These are phyloP conservation scores for Apocrypta bakeri DNA, from an alignment of 1,140 invertebrate genomes.

Conservation along the genomic window DNA sequence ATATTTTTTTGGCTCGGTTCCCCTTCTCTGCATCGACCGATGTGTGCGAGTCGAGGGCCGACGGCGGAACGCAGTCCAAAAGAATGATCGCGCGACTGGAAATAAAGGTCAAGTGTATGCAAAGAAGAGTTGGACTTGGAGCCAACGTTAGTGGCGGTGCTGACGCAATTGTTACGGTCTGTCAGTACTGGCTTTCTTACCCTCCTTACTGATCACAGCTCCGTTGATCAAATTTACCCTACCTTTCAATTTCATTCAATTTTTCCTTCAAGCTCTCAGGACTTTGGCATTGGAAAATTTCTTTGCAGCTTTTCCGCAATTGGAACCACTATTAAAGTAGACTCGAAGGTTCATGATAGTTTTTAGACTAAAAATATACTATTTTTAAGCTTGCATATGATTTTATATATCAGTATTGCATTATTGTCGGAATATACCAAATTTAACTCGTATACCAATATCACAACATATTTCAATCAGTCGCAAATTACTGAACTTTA, in stretches of 20 bases:
- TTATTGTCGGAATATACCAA: too few species aligned
- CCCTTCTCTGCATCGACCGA: not conserved
- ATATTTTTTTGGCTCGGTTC: slow-evolving; percentile 48
- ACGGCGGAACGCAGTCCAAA: slow-evolving; percentile 4
- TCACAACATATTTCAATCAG: too few species aligned
- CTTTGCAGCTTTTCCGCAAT: not conserved
- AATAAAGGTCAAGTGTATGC: slow-evolving; percentile 73
- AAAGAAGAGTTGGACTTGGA: slow-evolving; percentile 15
- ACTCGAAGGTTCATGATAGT: not conserved
- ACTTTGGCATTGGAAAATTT: not conserved
- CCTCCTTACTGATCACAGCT: slow-evolving; percentile 56
- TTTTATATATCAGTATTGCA: too few species aligned
- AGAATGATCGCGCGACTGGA: slow-evolving; percentile 55
- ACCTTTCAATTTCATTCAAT: slow-evolving; percentile 10
- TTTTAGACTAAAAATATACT: not conserved
- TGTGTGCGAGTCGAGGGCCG: not conserved
- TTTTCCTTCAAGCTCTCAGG: not conserved
- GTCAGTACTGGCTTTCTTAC: slow-evolving; percentile 8
- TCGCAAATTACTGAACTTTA: not conserved
- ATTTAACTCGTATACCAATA: too few species aligned
- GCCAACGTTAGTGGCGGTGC: not conserved
- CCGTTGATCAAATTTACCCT: slow-evolving; percentile 39
- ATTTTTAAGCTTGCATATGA: too few species aligned
- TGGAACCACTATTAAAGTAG: too few species aligned
- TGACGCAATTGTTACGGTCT: slow-evolving; percentile 51